Evolutionary conservation across 2,113 vertebrate species (phyloP).

Genomic region (Chionis minor): DNA sequence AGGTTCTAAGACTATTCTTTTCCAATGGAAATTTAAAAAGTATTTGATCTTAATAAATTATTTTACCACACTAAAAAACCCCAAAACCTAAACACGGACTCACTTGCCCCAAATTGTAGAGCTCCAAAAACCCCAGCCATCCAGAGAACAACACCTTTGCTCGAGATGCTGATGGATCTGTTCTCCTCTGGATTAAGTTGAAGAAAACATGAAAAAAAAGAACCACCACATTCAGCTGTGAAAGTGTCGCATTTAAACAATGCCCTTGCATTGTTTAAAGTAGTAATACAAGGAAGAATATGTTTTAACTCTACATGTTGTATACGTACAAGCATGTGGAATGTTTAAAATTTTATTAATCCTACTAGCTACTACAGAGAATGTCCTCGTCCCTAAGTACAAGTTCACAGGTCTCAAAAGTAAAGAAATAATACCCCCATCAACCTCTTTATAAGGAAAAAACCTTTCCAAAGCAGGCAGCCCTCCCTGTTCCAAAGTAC

Average conservation of each 20-base stretch:
- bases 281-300: neutral
- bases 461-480: neutral
- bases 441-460: neutral
- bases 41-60: neutral
- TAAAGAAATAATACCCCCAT: neutral
- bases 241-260: no score
- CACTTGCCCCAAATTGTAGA: constrained; percentile 52
- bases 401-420: neutral
- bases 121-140: neutral
- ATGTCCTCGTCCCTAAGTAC: neutral
- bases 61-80: neutral
- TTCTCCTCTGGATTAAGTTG: neutral
- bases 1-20: neutral
- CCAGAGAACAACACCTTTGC: constrained; percentile 40
- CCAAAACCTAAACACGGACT: neutral
- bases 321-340: neutral
- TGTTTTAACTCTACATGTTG: neutral
- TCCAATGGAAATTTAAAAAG: neutral
- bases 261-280: neutral
- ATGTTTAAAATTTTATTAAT: neutral
- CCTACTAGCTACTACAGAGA: neutral
- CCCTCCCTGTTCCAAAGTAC: neutral
- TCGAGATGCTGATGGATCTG: constrained; percentile 1
- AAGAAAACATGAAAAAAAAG: neutral
- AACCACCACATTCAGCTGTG: neutral